phyloP scores from a whole-genome alignment of 2,888 invertebrate species.

The Fragum fragum region DNA sequence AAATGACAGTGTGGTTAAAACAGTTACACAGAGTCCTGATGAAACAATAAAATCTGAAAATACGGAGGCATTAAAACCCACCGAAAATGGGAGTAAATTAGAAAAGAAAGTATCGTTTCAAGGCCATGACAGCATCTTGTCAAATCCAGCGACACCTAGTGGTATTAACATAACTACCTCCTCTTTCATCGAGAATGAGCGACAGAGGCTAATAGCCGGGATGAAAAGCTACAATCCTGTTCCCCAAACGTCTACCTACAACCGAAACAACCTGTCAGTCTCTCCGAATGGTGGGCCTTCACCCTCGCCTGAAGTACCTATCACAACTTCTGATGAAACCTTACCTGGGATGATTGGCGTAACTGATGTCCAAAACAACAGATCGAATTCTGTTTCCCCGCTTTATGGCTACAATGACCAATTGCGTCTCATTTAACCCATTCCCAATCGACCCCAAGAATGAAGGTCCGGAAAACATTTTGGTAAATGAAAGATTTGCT shows the following conservation, averaged over 20 bases:
- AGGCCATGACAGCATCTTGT: background rate
- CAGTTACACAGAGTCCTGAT: background rate
- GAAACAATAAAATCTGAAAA: background rate
- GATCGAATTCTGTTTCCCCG: slow-evolving; percentile 6
- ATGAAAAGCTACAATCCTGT: background rate
- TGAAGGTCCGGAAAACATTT: too few relatives aligned
- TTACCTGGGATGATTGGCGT: slow-evolving; percentile 14
- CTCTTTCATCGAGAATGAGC: slow-evolving; percentile 52
- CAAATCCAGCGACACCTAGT: slow-evolving; percentile 31
- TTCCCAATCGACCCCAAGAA: too few relatives aligned
- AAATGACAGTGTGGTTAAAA: background rate
- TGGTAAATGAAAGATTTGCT: too few relatives aligned
- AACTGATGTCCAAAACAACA: background rate
- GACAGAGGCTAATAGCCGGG: slow-evolving; percentile 24
- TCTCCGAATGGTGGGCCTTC: background rate
- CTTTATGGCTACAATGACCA: slow-evolving; percentile 6
- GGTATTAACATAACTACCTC: slow-evolving; percentile 26
- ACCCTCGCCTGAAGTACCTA: background rate
- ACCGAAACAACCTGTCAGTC: background rate
- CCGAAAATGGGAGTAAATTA: background rate
- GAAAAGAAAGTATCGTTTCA: slow-evolving; percentile 1
- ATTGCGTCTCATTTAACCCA: background rate
- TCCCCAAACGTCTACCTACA: background rate
- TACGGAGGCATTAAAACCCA: background rate
- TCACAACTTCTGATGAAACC: background rate